Base-by-base conservation (phyloP, 1,140 invertebrate genomes). In the Diabrotica undecimpunctata region DNA sequence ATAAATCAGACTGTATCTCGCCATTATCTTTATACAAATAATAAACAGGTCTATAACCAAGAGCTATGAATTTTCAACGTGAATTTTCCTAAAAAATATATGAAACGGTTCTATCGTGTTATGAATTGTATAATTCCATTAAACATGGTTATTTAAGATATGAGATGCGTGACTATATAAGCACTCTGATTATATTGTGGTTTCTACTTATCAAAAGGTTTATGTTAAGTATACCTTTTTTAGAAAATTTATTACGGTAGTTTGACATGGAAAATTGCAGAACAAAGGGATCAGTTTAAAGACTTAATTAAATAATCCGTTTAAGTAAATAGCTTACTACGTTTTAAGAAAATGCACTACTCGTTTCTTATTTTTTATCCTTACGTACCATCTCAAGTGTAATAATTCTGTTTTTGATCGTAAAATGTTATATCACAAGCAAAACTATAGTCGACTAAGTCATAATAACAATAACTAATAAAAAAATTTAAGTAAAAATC, bases 121-220 rank as follows among this genome's bases (percentile, higher is more conserved):
- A 41, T 70, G 70, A 74, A 74, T 72, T 72, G 72, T 74, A 74
- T 74, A 74, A 74, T 74, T 72, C 67, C 70, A 72, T 74, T 72
- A 70, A 72, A 74, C 72, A 74, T 60, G 68, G 63, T 67, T 71
- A 70, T 65, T 74, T 74, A 70, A 74, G 72, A 74, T 74, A 72
- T 61, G 66, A 68, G 66, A 72, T 70, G 66, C 72, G 72, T 74
- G 72, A 74, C 72, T 66, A 60, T 14, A 39, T 58, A 36, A 67
- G 65, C 64, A 65, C 61, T 54, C 39, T 62, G 62, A 67, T 70
- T 70, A 70, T 68, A 61, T 46, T 46, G n/a, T 46, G 41, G 41
- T 46, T 10, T 8, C 41, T 46, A n/a, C 41, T 46, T 46, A 46
- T 46, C 41, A n/a, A 46, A n/a, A 46, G n/a, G 41, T 46, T 46